A percentile compares a stretch with the other conserved stretches of the same genome.
Evolutionary conservation across 1,140 invertebrate species (phyloP).

Genomic region (Wiebesia pumilae): DNA sequence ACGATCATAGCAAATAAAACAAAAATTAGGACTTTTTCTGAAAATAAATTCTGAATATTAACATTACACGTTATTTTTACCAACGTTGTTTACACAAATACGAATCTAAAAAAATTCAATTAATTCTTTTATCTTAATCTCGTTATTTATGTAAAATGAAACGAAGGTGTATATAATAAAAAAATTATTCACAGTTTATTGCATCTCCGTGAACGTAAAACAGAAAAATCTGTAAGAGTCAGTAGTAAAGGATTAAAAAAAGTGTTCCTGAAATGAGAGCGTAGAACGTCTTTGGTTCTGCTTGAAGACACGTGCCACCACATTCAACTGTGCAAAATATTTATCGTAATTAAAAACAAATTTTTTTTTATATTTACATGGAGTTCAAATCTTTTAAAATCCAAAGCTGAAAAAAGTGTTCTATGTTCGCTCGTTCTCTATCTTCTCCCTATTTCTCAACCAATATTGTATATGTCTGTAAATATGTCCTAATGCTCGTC

Average conservation of each 20-base stretch:
- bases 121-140: no score
- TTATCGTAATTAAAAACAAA: neutral
- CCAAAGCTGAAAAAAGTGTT: neutral
- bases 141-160: neutral
- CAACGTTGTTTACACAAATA: no score
- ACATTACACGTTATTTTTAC: no score
- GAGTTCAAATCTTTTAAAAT: neutral
- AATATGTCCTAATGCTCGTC: slow-evolving; percentile 43
- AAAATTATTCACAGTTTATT: neutral
- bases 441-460: no score
- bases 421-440: no score
- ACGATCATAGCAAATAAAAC: no score
- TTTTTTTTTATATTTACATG: neutral
- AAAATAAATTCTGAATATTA: no score
- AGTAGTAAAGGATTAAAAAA: neutral
- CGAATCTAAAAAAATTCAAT: no score
- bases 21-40: no score
- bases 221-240: neutral
- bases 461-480: neutral
- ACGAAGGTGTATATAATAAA: neutral
- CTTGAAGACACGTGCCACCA: neutral
- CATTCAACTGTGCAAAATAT: neutral
- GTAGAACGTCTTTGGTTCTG: neutral
- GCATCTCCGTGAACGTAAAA: neutral
- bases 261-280: neutral